These are phyloP conservation scores for Pheosia tremula DNA, from an alignment of 2,888 invertebrate genomes.

Conservation along the genomic window DNA sequence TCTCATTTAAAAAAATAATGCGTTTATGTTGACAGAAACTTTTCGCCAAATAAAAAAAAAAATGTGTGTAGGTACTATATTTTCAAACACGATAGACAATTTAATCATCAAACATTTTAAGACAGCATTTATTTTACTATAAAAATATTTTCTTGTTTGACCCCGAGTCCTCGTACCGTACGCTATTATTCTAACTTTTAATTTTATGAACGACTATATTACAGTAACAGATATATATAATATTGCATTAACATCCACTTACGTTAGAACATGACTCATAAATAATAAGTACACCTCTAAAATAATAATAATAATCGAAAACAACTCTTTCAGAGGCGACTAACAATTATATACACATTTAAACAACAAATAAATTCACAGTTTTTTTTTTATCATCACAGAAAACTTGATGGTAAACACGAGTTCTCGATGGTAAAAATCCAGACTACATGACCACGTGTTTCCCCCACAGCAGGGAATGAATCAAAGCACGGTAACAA, in stretches of 20 bases:
- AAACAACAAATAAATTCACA: slow-evolving; percentile 31
- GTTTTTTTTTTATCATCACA: slow-evolving; percentile 45
- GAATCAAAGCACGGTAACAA: too few relatives aligned
- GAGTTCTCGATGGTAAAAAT: too few relatives aligned
- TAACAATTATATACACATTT: slow-evolving; percentile 46
- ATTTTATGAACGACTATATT: slow-evolving; percentile 33
- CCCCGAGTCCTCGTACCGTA: slow-evolving; percentile 11
- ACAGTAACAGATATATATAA: slow-evolving; percentile 32
- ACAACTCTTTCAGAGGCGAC: slow-evolving; percentile 44
- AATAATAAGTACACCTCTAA: slow-evolving; percentile 8
- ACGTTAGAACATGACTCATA: slow-evolving; percentile 24
- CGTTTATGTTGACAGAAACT: too few relatives aligned
- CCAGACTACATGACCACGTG: too few relatives aligned
- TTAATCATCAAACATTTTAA: slow-evolving; percentile 18
- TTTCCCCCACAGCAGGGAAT: too few relatives aligned
- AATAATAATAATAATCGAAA: slow-evolving; percentile 38
- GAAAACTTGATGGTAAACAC: slow-evolving; percentile 23
- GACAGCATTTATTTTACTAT: slow-evolving; percentile 35
- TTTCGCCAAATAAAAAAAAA: neutral
- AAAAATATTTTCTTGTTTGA: slow-evolving; percentile 41
- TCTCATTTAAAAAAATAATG: too few relatives aligned
- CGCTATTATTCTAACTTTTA: slow-evolving; percentile 26
- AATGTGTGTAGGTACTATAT: slow-evolving; percentile 12
- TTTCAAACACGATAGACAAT: slow-evolving; percentile 15
- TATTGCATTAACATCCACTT: slow-evolving; percentile 32